Percentiles rank a stretch among this genome's conserved stretches.
phyloP scores from a whole-genome alignment of 1,140 invertebrate species.

The Artemia franciscana region DNA sequence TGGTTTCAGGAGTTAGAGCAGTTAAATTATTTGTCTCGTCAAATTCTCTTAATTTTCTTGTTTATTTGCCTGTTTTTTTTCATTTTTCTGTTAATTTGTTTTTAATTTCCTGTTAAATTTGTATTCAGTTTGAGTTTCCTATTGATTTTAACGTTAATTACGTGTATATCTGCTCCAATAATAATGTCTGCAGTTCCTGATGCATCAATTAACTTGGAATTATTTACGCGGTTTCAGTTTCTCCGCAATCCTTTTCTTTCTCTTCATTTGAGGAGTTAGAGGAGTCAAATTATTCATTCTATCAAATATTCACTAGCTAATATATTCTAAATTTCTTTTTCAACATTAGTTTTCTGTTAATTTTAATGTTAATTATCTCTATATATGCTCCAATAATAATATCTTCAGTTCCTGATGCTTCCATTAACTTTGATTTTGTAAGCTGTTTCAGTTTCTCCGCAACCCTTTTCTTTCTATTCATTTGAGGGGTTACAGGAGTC shows the following conservation, averaged over 20 bases:
- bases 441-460: background rate
- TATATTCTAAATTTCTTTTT: too few species aligned
- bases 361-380: too few species aligned
- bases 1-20: constrained; percentile 36
- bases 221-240: constrained; percentile 64
- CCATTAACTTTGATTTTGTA: background rate
- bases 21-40: too few species aligned
- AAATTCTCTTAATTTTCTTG: too few species aligned
- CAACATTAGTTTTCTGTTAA: too few species aligned
- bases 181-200: constrained; percentile 15
- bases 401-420: background rate
- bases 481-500: background rate
- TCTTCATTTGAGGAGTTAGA: constrained; percentile 39
- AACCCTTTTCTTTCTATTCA: background rate
- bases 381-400: too few species aligned
- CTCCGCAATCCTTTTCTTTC: constrained; percentile 53
- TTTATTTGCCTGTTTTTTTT: too few species aligned
- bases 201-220: constrained; percentile 47
- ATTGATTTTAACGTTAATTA: constrained; percentile 6
- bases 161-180: constrained; percentile 16
- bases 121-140: too few species aligned
- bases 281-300: too few species aligned
- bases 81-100: too few species aligned
- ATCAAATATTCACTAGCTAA: too few species aligned
- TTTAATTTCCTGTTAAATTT: too few species aligned